phyloP scores from a whole-genome alignment of 2,888 invertebrate species.

The Sarcophaga subvicina region DNA sequence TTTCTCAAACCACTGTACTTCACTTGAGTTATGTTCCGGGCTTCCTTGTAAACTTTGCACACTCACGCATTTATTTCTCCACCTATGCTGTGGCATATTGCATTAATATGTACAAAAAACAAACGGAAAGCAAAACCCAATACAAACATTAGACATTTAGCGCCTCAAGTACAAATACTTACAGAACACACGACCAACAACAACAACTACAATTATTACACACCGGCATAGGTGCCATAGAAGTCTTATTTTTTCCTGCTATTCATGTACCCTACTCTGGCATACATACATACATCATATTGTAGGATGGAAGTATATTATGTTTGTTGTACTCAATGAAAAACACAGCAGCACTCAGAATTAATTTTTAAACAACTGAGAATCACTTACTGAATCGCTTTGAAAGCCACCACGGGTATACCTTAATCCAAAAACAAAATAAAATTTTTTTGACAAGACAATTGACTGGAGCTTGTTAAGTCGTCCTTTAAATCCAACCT shows the following conservation, averaged over 20 bases:
- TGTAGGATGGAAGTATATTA: too few relatives aligned
- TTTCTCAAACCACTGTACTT: slow-evolving; percentile 18
- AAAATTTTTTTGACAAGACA: too few relatives aligned
- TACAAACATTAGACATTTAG: slow-evolving; percentile 50
- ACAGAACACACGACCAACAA: slow-evolving; percentile 22
- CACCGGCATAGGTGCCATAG: not conserved
- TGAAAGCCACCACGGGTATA: too few relatives aligned
- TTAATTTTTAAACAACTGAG: too few relatives aligned
- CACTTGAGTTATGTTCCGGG: not conserved
- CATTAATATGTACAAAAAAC: not conserved
- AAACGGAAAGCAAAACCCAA: slow-evolving; percentile 22
- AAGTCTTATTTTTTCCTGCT: not conserved
- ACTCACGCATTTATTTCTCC: slow-evolving; percentile 31
- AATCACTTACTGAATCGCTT: too few relatives aligned
- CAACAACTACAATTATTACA: slow-evolving; percentile 50
- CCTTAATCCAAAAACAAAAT: too few relatives aligned
- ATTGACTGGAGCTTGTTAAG: too few relatives aligned
- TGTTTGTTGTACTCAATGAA: too few relatives aligned
- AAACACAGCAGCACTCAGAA: too few relatives aligned
- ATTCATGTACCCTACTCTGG: not conserved
- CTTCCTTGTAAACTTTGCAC: not conserved
- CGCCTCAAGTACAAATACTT: slow-evolving; percentile 51
- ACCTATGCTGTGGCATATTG: slow-evolving; percentile 43
- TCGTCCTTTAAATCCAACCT: too few relatives aligned
- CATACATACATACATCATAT: not conserved